Percentiles rank a stretch among this genome's conserved stretches.
Conservation (phyloP, 2,888 invertebrate species). For the Microchrysa polita region DNA sequence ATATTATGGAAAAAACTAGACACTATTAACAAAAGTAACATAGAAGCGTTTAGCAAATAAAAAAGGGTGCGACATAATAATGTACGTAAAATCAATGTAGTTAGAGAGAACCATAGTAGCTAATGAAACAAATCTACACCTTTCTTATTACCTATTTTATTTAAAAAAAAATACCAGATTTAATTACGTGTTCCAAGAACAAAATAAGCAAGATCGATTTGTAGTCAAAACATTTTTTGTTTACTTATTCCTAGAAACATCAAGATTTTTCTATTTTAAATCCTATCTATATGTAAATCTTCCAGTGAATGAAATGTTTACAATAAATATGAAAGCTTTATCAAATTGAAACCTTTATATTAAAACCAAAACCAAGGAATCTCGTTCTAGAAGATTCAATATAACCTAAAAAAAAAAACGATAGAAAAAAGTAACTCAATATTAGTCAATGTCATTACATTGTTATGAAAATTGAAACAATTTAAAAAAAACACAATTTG, state of each 20-base stretch:
- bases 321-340: conserved; percentile 41
- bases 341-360: conserved; percentile 8
- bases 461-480: not conserved
- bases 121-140: conserved; percentile 24
- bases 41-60: no score
- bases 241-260: not conserved
- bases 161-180: not conserved
- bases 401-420: conserved; percentile 1
- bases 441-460: no score
- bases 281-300: not conserved
- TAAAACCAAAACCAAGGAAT: conserved; percentile 28
- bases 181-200: conserved; percentile 11
- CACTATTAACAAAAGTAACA: not conserved
- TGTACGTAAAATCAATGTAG: conserved; percentile 25
- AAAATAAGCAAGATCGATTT: no score
- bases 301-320: conserved; percentile 9
- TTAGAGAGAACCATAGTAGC: conserved; percentile 21
- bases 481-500: conserved; percentile 2
- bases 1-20: not conserved
- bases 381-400: conserved; percentile 50
- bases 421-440: not conserved
- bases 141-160: not conserved
- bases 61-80: no score
- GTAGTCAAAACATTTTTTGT: not conserved
- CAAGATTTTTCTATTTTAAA: not conserved